Percentiles rank a stretch among this genome's conserved stretches.
Conservation (phyloP, 2,797 vertebrate genomes). For the Gadopsis marmoratus region DNA sequence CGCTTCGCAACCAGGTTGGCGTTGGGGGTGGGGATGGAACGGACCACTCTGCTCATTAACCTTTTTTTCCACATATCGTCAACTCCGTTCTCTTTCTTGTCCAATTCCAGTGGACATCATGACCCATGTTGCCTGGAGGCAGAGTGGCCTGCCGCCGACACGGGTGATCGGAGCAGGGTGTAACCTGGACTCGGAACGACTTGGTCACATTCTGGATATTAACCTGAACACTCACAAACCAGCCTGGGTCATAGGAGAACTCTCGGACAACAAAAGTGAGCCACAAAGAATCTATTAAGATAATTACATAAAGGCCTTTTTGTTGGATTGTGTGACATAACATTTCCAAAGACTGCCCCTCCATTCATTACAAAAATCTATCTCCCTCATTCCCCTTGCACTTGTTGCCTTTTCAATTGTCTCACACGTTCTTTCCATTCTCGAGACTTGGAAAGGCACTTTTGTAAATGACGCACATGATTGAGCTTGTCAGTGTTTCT, state of each 20-base stretch:
- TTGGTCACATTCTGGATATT: constrained; percentile 87
- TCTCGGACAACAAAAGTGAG: constrained; percentile 93
- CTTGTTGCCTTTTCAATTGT: not conserved
- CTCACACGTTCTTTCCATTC: not conserved
- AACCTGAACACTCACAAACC: constrained; percentile 86
- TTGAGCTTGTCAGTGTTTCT: not conserved
- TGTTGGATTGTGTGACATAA: not conserved
- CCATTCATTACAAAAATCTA: not conserved
- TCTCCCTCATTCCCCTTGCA: not conserved
- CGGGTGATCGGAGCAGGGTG: constrained; percentile 94
- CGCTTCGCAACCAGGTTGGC: constrained; percentile 94
- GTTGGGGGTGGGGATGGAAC: not conserved
- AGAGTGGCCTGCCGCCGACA: constrained; percentile 90
- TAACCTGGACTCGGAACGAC: constrained; percentile 93
- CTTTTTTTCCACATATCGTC: not conserved
- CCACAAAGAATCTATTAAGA: not conserved
- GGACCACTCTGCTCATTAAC: not conserved
- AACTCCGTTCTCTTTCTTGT: not conserved
- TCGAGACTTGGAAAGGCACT: not conserved
- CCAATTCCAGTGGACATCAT: constrained; percentile 92
- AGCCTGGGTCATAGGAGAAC: constrained; percentile 94
- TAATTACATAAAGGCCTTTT: not conserved
- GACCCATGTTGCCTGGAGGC: constrained; percentile 94
- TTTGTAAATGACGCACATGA: not conserved
- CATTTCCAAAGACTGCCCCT: not conserved